These are phyloP conservation scores for Nycteola revayana DNA, from an alignment of 2,888 invertebrate species.

Conservation along the genomic window DNA sequence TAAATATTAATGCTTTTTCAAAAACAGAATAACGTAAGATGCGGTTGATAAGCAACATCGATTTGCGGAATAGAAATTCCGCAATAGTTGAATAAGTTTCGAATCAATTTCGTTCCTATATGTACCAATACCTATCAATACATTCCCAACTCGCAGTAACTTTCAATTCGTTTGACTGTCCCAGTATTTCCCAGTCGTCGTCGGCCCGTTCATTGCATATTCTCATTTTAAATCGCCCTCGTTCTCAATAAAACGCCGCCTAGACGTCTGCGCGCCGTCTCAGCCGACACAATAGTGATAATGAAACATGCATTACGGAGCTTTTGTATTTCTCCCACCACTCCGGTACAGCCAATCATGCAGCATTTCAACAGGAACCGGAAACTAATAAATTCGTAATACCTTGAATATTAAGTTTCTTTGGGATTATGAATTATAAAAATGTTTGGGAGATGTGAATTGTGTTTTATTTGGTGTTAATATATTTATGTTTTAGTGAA, in stretches of 20 bases:
- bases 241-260: slow-evolving; percentile 41
- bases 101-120: no score
- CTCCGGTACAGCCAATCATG: slow-evolving; percentile 47
- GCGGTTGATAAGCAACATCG: no score
- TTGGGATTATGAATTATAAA: slow-evolving; percentile 22
- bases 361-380: slow-evolving; percentile 39
- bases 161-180: slow-evolving; percentile 3
- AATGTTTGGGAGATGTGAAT: no score
- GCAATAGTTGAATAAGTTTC: no score
- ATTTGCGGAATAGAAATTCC: no score
- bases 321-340: slow-evolving; percentile 46
- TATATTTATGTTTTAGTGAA: no score
- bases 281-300: slow-evolving; percentile 54
- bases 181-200: slow-evolving; percentile 43
- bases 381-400: slow-evolving; percentile 53
- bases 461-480: no score
- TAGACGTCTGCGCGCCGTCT: slow-evolving; percentile 56
- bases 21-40: no score
- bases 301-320: slow-evolving; percentile 58
- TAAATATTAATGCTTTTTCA: no score
- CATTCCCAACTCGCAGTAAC: slow-evolving; percentile 2
- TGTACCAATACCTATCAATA: no score
- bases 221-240: slow-evolving; percentile 57
- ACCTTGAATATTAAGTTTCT: slow-evolving; percentile 27
- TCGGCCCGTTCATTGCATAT: slow-evolving; percentile 52